Conservation (phyloP, 2,797 vertebrate genomes). For the Periophthalmus magnuspinnatus region DNA sequence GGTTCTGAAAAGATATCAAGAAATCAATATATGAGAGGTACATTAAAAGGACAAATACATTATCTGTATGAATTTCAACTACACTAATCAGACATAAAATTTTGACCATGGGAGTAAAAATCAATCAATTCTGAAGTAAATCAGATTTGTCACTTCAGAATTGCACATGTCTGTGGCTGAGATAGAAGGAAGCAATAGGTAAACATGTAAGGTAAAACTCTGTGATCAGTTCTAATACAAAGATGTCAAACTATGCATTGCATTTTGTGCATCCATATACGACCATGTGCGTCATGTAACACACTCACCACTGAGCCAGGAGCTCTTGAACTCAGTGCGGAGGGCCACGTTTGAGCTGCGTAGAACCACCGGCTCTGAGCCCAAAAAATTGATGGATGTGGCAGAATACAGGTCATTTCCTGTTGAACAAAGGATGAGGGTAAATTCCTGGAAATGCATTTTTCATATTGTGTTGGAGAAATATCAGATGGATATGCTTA, state of each 20-base stretch:
- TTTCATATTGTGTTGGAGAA: constrained; percentile 34
- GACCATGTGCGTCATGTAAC: constrained; percentile 4
- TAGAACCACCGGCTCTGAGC: constrained; percentile 79
- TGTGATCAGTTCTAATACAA: too few species aligned
- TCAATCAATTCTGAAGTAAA: too few species aligned
- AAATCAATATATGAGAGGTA: background rate
- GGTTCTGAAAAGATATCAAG: constrained; percentile 73
- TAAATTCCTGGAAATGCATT: constrained; percentile 47
- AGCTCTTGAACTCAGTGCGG: constrained; percentile 77
- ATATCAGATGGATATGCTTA: constrained; percentile 21
- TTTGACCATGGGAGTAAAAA: background rate
- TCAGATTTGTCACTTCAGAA: background rate
- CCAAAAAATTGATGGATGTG: constrained; percentile 83
- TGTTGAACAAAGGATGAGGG: constrained; percentile 57
- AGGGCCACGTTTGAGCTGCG: constrained; percentile 69
- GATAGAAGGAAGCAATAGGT: background rate
- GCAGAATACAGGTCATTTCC: constrained; percentile 83
- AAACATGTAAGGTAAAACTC: too few species aligned
- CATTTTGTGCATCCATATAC: background rate
- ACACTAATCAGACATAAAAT: background rate
- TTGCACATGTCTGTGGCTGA: background rate
- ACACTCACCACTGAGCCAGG: constrained; percentile 80
- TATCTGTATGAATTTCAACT: background rate
- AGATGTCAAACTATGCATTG: too few species aligned
- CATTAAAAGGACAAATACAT: background rate